Base-by-base conservation (phyloP, 2,888 invertebrate genomes). In the Thecophora atra region DNA sequence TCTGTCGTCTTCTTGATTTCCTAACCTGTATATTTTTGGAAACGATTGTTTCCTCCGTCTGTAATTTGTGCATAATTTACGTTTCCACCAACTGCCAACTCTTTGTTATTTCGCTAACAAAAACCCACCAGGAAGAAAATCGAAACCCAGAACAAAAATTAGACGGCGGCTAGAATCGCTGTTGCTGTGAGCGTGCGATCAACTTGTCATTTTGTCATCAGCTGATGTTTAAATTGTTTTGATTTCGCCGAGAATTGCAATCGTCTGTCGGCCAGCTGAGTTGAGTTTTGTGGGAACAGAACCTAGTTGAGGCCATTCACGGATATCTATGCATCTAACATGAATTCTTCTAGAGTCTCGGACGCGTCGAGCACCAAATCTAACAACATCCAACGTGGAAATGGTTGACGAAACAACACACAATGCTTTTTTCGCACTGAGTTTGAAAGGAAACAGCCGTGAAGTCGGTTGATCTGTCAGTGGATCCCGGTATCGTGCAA, bases 151-250 rank as follows among this genome's bases (percentile, higher is more conserved):
- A 30, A 62, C 28, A 24, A 13, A 2, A 24, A 47, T 24, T 47
- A 19, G 26, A 24, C 11, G 6, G 62, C 37, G 5, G 62, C 15
- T n/a, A 15, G 37, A 37, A 5, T 21, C 19, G 42, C 63, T 63
- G n/a, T 63, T 42, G 62, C 42, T 42, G 63, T 63, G 15, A 63
- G 19, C 19, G 56, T 24, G 42, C 58, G 44, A 44, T 56, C 42
- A 68, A 58, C 44, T 24, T 58, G 68, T 68, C 58, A 56, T 51
- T 68, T 68, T 68, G 68, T 58, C 58, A n/a, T 68, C 58, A 58
- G 68, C 42, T 68, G 68, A 68, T 58, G 58, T 56, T 44, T 58
- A 68, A 68, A 68, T 68, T 68, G 58, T 26, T 58, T 56, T 42
- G 58, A 68, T 58, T 68, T 68, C 44, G 56, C 44, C 19, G 54